Percentiles rank a stretch among this genome's conserved stretches.
Evolutionary conservation across 2,888 invertebrate species (phyloP).

Genomic region (Hoplodrina ambigua): DNA sequence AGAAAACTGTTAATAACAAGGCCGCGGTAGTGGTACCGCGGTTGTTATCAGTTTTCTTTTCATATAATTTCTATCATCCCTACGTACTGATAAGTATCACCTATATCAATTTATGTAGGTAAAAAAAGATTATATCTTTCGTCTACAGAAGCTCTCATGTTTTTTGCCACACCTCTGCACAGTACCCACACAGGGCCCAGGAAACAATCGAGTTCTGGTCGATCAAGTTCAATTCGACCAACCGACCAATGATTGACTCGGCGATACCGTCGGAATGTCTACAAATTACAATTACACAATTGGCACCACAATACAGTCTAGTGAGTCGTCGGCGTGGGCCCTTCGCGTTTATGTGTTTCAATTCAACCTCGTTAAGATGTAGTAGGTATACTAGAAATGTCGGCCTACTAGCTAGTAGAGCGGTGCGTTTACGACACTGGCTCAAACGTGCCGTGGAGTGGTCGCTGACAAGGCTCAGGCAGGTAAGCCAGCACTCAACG

Average conservation of each 20-base stretch:
- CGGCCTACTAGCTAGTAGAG: slow-evolving; percentile 4
- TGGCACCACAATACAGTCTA: slow-evolving; percentile 25
- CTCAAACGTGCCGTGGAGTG: slow-evolving; percentile 12
- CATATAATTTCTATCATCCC: slow-evolving; percentile 12
- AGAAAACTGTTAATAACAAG: slow-evolving; percentile 9
- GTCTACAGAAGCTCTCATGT: slow-evolving; percentile 13
- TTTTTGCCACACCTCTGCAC: slow-evolving; percentile 1
- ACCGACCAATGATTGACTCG: slow-evolving; percentile 13
- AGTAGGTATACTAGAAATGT: slow-evolving; percentile 8
- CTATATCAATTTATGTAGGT: not conserved
- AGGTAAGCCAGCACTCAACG: slow-evolving; percentile 74
- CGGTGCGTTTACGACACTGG: slow-evolving; percentile 13
- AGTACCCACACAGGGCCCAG: not conserved
- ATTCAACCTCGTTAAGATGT: slow-evolving; percentile 30
- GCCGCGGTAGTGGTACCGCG: slow-evolving; percentile 3
- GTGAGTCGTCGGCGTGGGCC: slow-evolving; percentile 19
- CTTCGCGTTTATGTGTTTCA: slow-evolving; percentile 26
- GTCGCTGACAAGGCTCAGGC: slow-evolving; percentile 57
- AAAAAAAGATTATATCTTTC: not conserved
- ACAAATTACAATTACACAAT: slow-evolving; percentile 37
- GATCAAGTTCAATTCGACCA: slow-evolving; percentile 6
- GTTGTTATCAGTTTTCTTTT: slow-evolving; percentile 9
- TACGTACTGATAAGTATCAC: slow-evolving; percentile 1
- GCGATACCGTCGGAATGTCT: slow-evolving; percentile 13
- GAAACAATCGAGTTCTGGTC: slow-evolving; percentile 7